phyloP scores from a whole-genome alignment of 2,797 vertebrate species.

The Pangasius mekongensis region DNA sequence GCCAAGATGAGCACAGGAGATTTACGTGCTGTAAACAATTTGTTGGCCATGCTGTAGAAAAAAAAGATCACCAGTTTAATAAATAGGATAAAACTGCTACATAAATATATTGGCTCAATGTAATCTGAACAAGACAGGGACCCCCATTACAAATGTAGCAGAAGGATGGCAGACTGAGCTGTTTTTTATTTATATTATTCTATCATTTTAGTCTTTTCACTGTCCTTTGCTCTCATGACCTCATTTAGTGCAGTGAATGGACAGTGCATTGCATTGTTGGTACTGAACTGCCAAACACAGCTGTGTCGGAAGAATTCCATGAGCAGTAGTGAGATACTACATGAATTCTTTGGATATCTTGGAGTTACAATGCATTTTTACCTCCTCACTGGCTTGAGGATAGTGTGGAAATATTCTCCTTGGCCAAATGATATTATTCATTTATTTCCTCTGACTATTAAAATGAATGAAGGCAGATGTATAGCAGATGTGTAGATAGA shows the following conservation, averaged over 20 bases:
- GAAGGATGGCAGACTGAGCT: background rate
- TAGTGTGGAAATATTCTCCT: background rate
- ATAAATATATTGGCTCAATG: background rate
- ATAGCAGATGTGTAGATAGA: background rate
- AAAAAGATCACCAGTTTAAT: background rate
- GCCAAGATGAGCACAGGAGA: too few relatives aligned
- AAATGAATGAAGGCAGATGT: background rate
- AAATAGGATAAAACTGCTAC: background rate
- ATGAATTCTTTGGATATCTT: background rate
- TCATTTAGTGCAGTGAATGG: background rate
- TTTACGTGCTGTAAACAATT: background rate
- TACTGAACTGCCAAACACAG: background rate
- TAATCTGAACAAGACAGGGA: background rate
- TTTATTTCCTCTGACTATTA: background rate
- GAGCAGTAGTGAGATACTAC: background rate
- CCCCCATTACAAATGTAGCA: background rate
- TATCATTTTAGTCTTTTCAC: background rate
- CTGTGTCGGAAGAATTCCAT: background rate
- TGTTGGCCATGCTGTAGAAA: background rate
- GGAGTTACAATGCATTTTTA: background rate
- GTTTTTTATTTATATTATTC: background rate
- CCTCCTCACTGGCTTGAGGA: background rate
- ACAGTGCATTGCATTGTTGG: background rate
- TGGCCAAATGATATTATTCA: background rate
- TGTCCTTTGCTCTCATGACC: background rate